Conservation (phyloP, 2,888 invertebrate genomes). For the Macroteleia sp. region DNA sequence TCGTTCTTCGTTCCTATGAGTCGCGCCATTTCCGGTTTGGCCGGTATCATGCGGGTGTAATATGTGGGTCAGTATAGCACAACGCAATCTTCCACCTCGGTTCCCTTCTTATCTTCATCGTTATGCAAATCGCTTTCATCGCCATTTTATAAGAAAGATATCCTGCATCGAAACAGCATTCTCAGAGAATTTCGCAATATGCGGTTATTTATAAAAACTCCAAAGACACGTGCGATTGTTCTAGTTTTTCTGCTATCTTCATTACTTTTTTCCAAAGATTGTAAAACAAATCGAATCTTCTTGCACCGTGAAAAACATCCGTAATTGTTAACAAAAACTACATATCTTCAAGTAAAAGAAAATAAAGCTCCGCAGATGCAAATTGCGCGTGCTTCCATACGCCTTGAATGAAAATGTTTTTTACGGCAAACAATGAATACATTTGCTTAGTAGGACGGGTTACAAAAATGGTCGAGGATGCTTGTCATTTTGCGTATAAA, state of each 20-base stretch:
- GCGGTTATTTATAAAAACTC: too few relatives aligned
- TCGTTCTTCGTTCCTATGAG: conserved; percentile 32
- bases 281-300: background rate
- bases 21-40: conserved; percentile 54
- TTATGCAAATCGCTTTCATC: conserved; percentile 65
- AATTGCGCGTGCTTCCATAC: background rate
- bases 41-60: conserved; percentile 58
- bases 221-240: conserved; percentile 54
- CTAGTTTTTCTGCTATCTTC: conserved; percentile 54
- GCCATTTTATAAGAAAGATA: conserved; percentile 20
- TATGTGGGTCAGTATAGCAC: conserved; percentile 61
- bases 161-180: conserved; percentile 22
- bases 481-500: conserved; percentile 32
- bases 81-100: conserved; percentile 48
- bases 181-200: conserved; percentile 1
- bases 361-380: background rate
- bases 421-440: conserved; percentile 11
- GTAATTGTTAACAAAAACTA: background rate
- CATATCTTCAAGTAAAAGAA: conserved; percentile 15
- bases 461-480: conserved; percentile 23
- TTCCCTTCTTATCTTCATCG: conserved; percentile 56
- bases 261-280: conserved; percentile 22
- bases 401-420: conserved; percentile 3
- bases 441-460: conserved; percentile 31
- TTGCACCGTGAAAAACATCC: background rate